Evolutionary conservation across 2,113 vertebrate species (phyloP).

Genomic region (Pteruthius melanotis): DNA sequence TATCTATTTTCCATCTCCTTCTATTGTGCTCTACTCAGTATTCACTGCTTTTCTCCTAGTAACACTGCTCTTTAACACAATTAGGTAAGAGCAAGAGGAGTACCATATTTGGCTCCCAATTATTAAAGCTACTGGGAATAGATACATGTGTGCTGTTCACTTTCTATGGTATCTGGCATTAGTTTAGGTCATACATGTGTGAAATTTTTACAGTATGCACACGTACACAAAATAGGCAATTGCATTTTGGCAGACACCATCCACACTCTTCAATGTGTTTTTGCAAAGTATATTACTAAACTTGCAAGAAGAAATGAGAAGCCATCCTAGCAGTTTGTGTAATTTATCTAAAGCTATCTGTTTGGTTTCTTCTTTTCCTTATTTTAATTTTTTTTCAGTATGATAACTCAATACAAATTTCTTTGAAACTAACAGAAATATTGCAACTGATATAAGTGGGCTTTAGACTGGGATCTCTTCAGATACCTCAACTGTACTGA

Average conservation of each 20-base stretch:
- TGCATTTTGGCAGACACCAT: not conserved
- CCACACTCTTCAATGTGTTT: not conserved
- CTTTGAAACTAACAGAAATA: not conserved
- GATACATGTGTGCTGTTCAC: slow-evolving; percentile 71
- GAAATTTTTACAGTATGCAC: not conserved
- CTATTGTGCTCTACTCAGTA: slow-evolving; percentile 83
- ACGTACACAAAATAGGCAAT: not conserved
- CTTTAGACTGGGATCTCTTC: not conserved
- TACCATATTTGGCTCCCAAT: slow-evolving; percentile 90
- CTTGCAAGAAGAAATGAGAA: not conserved
- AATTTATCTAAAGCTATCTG: not conserved
- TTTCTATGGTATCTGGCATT: slow-evolving; percentile 24
- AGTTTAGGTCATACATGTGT: slow-evolving; percentile 9
- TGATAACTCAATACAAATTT: not conserved
- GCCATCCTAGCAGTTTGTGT: not conserved
- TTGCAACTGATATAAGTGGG: not conserved
- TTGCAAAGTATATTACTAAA: not conserved
- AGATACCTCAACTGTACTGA: not conserved
- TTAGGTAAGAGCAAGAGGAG: slow-evolving; percentile 87
- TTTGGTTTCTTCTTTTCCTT: not conserved
- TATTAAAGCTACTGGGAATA: slow-evolving; percentile 90
- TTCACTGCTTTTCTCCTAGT: slow-evolving; percentile 88
- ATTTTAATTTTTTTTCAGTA: not conserved
- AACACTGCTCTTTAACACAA: slow-evolving; percentile 94
- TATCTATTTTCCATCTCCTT: slow-evolving; percentile 91